These are phyloP conservation scores for Kradibia gibbosae DNA, from an alignment of 1,140 invertebrate genomes.

Conservation along the genomic window DNA sequence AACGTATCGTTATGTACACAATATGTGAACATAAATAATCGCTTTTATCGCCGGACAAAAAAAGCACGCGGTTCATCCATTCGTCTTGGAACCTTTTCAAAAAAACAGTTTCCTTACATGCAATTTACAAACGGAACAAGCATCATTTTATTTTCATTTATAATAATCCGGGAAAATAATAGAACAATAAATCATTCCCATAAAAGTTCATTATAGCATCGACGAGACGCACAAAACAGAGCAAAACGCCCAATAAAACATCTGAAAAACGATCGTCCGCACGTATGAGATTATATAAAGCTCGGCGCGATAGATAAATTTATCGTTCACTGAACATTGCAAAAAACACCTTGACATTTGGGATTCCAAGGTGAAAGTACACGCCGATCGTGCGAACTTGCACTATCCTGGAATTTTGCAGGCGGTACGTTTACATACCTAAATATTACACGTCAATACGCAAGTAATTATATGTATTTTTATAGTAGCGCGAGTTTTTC, in stretches of 20 bases:
- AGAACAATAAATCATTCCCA: constrained; percentile 36
- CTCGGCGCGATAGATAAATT: constrained; percentile 16
- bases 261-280: constrained; percentile 11
- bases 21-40: constrained; percentile 2
- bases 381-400: constrained; percentile 53
- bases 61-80: neutral
- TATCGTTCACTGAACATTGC: constrained; percentile 25
- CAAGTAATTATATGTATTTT: constrained; percentile 23
- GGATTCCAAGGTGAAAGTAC: constrained; percentile 61
- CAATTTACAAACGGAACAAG: neutral
- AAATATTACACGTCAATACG: constrained; percentile 2
- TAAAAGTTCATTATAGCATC: constrained; percentile 17
- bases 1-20: neutral
- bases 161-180: constrained; percentile 40
- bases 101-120: constrained; percentile 4
- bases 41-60: neutral
- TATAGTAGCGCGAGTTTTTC: neutral
- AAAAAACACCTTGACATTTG: constrained; percentile 62
- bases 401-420: constrained; percentile 37
- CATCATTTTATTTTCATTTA: neutral
- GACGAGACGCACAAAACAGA: neutral
- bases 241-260: constrained; percentile 19
- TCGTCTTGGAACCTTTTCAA: neutral
- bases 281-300: constrained; percentile 39
- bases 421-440: neutral